Evolutionary conservation across 2,113 vertebrate genomes (phyloP), one percentile per base, ranked within the genome.

Genomic region (Acanthochromis polyacanthus): DNA sequence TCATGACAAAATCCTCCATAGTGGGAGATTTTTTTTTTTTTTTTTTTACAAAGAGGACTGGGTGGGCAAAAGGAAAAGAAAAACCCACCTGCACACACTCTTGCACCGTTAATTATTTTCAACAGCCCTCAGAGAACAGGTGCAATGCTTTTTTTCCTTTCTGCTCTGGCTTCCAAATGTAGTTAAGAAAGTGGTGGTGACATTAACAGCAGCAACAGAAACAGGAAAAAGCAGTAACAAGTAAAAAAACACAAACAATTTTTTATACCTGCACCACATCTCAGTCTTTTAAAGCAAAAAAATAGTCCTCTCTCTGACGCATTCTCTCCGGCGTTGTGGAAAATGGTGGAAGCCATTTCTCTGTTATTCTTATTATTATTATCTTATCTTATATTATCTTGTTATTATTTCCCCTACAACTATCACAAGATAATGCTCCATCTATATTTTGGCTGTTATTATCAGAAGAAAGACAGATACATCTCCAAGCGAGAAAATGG

Each of bases 81-180:
- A 75, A 30, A 51, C 30, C 43, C 60, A 84, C 48, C 64, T 65
- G 50, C 55, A 59, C 17, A 22, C 17, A 45, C 46, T 66, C 20
- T 28, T 40, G 11, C 22, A 28, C 28, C 22, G 53, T 57, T 61
- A 68, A 82, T 66, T 65, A 68, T 73, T 76, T 67, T 75, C 36
- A 66, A 46, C 17, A 68, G 40, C n/a, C 45, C 40, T 75, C 20
- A 20, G 40, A 62, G 63, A 83, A 64, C 57, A 78, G 81, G 74
- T 81, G 55, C 10, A 7, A 4, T 19, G 4, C 62, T 69, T 71
- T 38, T 38, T 67, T 36, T 10, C 32, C 32, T 2, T 10, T 36
- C 32, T 7, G 36, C 36, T 46, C 16, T 22, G 15, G 15, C 65
- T 57, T 62, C 36, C 9, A 45, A 71, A 50, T 48, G 25, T n/a